phyloP scores from a whole-genome alignment of 2,888 invertebrate species.

The Phaedon cochleariae region DNA sequence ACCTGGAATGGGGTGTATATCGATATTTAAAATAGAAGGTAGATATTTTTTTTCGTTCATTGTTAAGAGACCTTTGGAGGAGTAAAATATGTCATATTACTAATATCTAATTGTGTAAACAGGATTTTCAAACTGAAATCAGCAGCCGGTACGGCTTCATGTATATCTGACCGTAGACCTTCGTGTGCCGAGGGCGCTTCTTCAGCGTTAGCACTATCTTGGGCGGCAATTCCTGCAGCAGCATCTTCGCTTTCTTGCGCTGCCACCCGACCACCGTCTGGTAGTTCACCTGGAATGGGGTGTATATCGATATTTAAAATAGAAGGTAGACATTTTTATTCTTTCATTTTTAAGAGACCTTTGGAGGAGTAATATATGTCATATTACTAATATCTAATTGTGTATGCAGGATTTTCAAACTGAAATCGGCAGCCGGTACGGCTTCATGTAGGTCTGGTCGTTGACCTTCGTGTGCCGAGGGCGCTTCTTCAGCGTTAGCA shows the following conservation, averaged over 20 bases:
- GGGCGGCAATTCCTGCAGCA: constrained; percentile 80
- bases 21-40: no score
- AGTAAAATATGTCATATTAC: no score
- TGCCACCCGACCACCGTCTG: constrained; percentile 85
- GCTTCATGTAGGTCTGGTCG: constrained; percentile 77
- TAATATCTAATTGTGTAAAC: no score
- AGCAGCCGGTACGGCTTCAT: constrained; percentile 77
- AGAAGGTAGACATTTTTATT: no score
- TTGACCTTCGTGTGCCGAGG: constrained; percentile 84
- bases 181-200: constrained; percentile 82
- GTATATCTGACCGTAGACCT: constrained; percentile 79
- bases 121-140: no score
- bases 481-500: constrained; percentile 82
- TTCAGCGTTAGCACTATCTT: constrained; percentile 84
- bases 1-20: constrained; percentile 64
- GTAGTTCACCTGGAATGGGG: constrained; percentile 69
- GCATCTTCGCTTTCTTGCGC: constrained; percentile 76
- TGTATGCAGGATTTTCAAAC: no score
- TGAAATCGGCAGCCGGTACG: constrained; percentile 76
- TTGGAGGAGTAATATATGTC: no score
- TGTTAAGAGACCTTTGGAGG: no score
- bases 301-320: no score
- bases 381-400: no score
- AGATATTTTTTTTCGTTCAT: no score
- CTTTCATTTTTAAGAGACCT: no score